A percentile compares a stretch with the other conserved stretches of the same genome.
phyloP scores from a whole-genome alignment of 2,888 invertebrate genomes.

The Drosophila setosimentum region DNA sequence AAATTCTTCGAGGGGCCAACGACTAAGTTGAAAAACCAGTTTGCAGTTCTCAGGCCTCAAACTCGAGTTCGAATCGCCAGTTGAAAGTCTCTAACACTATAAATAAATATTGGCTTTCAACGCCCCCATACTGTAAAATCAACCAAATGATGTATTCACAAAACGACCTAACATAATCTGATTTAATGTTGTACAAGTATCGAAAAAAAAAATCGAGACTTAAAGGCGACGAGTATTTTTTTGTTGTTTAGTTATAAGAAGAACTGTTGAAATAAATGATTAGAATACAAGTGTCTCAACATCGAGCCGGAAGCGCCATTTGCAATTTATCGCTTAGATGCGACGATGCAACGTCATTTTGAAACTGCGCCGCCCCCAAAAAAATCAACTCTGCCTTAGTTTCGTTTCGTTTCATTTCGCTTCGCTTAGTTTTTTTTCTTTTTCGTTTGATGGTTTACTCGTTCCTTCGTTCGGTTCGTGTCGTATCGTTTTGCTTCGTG shows the following conservation, averaged over 20 bases:
- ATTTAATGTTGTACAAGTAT: neutral
- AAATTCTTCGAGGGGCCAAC: conserved; percentile 47
- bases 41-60: conserved; percentile 36
- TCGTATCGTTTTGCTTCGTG: conserved; percentile 10
- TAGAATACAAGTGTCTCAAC: neutral
- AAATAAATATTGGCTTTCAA: conserved; percentile 49
- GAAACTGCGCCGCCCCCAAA: conserved; percentile 42
- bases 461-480: conserved; percentile 44
- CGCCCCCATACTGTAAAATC: conserved; percentile 35
- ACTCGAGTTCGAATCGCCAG: conserved; percentile 35
- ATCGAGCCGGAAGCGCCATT: conserved; percentile 67
- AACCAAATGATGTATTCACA: conserved; percentile 12
- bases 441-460: conserved; percentile 26
- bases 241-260: conserved; percentile 8
- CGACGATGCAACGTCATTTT: conserved; percentile 57
- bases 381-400: conserved; percentile 33
- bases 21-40: conserved; percentile 65
- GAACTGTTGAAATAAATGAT: neutral
- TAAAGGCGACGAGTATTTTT: conserved; percentile 4
- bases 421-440: neutral
- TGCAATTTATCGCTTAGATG: conserved; percentile 52
- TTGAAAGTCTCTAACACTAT: conserved; percentile 57
- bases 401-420: conserved; percentile 20
- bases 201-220: neutral
- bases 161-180: neutral